Evolutionary conservation across 2,888 invertebrate species (phyloP).

Genomic region (Pedicia rivosa): DNA sequence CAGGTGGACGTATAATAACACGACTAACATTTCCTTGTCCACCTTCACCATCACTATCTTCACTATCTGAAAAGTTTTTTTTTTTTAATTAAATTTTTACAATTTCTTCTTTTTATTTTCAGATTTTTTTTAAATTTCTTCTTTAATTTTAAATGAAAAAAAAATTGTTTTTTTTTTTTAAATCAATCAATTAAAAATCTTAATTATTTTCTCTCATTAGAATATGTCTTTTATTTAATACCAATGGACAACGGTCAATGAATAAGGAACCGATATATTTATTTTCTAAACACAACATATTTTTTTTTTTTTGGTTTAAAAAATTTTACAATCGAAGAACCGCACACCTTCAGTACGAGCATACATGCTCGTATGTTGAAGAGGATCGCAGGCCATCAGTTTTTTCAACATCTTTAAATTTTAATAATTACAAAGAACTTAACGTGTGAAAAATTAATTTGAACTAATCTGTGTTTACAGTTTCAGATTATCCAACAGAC

Average conservation of each 20-base stretch:
- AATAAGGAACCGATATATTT: too few species aligned
- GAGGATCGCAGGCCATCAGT: slow-evolving; percentile 30
- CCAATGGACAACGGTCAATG: too few species aligned
- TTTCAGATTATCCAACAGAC: too few species aligned
- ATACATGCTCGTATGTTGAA: slow-evolving; percentile 50
- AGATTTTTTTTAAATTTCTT: background rate
- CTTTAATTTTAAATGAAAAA: slow-evolving; percentile 14
- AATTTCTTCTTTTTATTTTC: background rate
- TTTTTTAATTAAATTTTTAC: too few species aligned
- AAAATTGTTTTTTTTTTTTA: background rate
- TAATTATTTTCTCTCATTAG: background rate
- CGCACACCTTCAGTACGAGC: slow-evolving; percentile 38
- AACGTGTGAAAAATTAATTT: too few species aligned
- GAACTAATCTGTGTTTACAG: too few species aligned
- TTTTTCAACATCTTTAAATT: too few species aligned
- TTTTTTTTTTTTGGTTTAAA: background rate
- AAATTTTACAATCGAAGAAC: background rate
- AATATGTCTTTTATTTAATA: too few species aligned
- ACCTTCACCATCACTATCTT: slow-evolving; percentile 85
- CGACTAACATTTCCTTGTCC: slow-evolving; percentile 86
- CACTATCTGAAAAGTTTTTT: slow-evolving; percentile 64
- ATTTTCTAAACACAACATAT: background rate
- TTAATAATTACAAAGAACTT: too few species aligned
- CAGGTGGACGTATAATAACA: slow-evolving; percentile 73
- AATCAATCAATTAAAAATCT: background rate